Conservation (phyloP, 2,888 invertebrate genomes). For the Branchellion lobata region DNA sequence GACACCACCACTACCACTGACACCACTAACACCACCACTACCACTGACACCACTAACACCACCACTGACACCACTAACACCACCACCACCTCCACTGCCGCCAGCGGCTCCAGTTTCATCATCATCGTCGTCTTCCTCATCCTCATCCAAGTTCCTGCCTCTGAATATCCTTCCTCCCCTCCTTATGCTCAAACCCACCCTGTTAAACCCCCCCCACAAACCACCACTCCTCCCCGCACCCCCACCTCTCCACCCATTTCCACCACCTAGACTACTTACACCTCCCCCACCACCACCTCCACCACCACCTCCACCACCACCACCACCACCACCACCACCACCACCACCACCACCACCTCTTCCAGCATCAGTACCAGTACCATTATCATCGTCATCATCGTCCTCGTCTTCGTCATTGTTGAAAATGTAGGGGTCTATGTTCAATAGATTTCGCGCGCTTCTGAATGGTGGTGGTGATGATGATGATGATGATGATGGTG, state of each 20-base stretch:
- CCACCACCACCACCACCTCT: background rate
- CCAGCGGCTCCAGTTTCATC: background rate
- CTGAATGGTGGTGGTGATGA: background rate
- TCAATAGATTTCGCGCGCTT: background rate
- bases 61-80: background rate
- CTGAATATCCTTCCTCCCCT: background rate
- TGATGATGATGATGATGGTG: constrained; percentile 1
- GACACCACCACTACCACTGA: background rate
- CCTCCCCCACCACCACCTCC: background rate
- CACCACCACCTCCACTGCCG: constrained; percentile 28
- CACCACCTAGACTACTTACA: background rate
- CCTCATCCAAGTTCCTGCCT: background rate
- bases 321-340: background rate
- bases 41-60: background rate
- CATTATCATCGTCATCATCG: constrained; percentile 2
- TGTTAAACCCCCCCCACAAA: background rate
- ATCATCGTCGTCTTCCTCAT: background rate
- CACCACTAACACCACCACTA: background rate
- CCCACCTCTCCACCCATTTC: background rate
- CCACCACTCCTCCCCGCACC: background rate
- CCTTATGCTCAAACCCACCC: background rate
- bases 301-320: no score
- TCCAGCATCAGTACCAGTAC: background rate
- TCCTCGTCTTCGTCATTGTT: background rate
- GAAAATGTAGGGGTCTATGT: background rate